phyloP scores from a whole-genome alignment of 1,140 invertebrate genomes.

The Penaeus japonicus region DNA sequence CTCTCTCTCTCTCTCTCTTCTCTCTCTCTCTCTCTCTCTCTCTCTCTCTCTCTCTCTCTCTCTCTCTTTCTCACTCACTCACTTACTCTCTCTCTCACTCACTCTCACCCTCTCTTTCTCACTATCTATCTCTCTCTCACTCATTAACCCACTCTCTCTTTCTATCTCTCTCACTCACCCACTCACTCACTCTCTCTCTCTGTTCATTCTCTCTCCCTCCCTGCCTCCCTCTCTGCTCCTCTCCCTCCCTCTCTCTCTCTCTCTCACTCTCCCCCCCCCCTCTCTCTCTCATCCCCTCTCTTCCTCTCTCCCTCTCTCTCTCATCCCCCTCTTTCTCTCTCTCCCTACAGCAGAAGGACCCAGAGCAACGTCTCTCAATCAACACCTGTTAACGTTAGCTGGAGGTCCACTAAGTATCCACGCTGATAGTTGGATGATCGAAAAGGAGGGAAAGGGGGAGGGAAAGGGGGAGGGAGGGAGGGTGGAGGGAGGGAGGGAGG shows the following conservation, averaged over 20 bases:
- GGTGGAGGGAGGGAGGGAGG: no score
- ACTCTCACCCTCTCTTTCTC: not conserved
- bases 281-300: no score
- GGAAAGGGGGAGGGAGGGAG: no score
- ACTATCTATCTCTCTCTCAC: not conserved
- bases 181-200: not conserved
- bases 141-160: not conserved
- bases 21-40: constrained; percentile 28
- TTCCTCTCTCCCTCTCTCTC: not conserved
- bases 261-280: no score
- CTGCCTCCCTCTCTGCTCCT: not conserved
- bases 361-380: no score
- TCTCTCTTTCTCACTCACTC: no score
- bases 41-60: not conserved
- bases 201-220: not conserved
- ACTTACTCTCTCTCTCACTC: not conserved
- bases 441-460: no score
- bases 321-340: not conserved
- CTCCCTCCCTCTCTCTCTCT: not conserved
- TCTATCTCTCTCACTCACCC: no score
- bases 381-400: no score
- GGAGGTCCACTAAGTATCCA: no score
- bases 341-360: no score
- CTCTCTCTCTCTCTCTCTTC: constrained; percentile 42
- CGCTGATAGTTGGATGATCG: no score